Conservation (phyloP, 2,888 invertebrate species). For the Polydrusus pterygomalis region DNA sequence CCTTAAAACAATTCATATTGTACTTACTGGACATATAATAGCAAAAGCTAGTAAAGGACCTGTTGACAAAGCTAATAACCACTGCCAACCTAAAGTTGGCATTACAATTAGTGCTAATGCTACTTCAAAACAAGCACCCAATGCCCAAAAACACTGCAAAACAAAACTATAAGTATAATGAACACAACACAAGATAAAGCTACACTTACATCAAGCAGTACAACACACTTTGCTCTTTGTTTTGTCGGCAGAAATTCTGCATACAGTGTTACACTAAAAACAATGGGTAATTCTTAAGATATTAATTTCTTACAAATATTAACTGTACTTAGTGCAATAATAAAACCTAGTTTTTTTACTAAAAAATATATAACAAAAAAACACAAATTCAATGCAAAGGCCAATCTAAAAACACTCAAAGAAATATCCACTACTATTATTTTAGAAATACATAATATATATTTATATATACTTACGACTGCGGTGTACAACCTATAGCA, state of each 20-base stretch:
- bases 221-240: constrained; percentile 95
- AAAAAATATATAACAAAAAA: no score
- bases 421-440: background rate
- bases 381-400: no score
- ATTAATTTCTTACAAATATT: background rate
- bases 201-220: constrained; percentile 90
- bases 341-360: no score
- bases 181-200: constrained; percentile 43
- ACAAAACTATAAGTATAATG: constrained; percentile 39
- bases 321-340: background rate
- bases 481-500: constrained; percentile 97
- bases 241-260: constrained; percentile 96
- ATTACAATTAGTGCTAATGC: constrained; percentile 91
- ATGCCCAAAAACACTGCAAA: constrained; percentile 93
- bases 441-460: no score
- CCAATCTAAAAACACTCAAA: background rate
- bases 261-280: constrained; percentile 91
- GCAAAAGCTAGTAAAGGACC: constrained; percentile 91
- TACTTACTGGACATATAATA: constrained; percentile 84
- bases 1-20: constrained; percentile 8
- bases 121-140: constrained; percentile 95
- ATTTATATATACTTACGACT: constrained; percentile 87
- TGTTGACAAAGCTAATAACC: constrained; percentile 93
- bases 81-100: constrained; percentile 93
- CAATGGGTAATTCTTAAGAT: constrained; percentile 44